These are phyloP conservation scores for Atopsyche davidsoni DNA, from an alignment of 1,140 invertebrate species.

Conservation along the genomic window DNA sequence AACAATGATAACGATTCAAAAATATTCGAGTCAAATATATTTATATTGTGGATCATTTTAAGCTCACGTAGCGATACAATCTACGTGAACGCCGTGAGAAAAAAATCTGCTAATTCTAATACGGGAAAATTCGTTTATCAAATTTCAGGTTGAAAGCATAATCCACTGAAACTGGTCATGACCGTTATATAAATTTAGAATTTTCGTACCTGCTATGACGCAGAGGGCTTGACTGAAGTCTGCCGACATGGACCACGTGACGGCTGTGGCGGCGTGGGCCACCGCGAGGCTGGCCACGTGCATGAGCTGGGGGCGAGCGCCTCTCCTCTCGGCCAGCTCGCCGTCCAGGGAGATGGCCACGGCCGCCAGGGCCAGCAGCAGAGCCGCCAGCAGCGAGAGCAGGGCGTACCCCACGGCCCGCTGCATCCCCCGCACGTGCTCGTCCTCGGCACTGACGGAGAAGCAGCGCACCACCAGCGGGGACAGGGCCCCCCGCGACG, in stretches of 20 bases:
- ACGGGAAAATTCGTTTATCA: too few species aligned
- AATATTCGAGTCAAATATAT: too few species aligned
- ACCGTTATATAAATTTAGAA: too few species aligned
- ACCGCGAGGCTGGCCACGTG: slow-evolving; percentile 14
- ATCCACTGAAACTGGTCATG: too few species aligned
- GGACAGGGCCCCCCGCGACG: not conserved
- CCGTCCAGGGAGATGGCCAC: slow-evolving; percentile 6
- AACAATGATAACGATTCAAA: too few species aligned
- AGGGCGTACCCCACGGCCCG: slow-evolving; percentile 5
- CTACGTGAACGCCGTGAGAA: too few species aligned
- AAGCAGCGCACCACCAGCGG: slow-evolving; percentile 15
- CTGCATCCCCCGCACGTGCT: not conserved
- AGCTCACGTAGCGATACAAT: too few species aligned
- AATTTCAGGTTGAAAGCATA: too few species aligned
- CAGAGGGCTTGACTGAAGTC: not conserved
- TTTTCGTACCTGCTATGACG: slow-evolving; percentile 6
- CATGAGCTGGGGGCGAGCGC: slow-evolving; percentile 4
- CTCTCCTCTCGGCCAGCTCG: slow-evolving; percentile 10
- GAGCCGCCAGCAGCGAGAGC: slow-evolving; percentile 2
- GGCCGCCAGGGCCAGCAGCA: slow-evolving; percentile 8
- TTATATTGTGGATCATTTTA: too few species aligned
- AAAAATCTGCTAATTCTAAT: too few species aligned
- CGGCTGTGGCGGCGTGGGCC: slow-evolving; percentile 10
- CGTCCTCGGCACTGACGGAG: not conserved
- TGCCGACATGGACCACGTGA: not conserved